These are phyloP conservation scores for Mythimna ferrago DNA, from an alignment of 2,888 invertebrate genomes.

Conservation along the genomic window DNA sequence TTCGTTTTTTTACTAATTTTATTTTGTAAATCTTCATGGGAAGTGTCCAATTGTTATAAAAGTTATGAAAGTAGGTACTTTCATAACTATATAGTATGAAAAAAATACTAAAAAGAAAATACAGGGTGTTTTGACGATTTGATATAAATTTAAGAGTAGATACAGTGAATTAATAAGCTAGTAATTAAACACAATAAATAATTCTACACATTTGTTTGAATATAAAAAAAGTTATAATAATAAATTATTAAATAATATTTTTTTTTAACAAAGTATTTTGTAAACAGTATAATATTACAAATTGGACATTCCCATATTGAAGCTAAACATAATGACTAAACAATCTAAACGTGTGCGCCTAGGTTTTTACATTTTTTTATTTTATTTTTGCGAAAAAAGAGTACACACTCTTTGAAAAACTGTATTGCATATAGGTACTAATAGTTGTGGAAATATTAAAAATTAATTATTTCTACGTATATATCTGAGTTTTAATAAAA, in stretches of 20 bases:
- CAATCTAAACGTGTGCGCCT: constrained; percentile 72
- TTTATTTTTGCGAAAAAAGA: constrained; percentile 64
- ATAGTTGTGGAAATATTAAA: constrained; percentile 66
- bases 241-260: background rate
- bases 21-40: constrained; percentile 69
- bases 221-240: background rate
- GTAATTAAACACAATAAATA: background rate
- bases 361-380: constrained; percentile 61
- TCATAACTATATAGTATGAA: background rate
- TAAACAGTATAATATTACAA: constrained; percentile 27
- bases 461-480: constrained; percentile 69
- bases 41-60: constrained; percentile 73
- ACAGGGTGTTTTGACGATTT: background rate
- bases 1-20: constrained; percentile 61
- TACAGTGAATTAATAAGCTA: background rate
- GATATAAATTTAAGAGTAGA: constrained; percentile 8
- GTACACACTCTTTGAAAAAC: constrained; percentile 64
- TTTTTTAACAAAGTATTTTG: background rate
- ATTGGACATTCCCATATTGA: constrained; percentile 65
- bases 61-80: background rate
- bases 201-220: background rate
- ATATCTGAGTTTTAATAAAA: constrained; percentile 67
- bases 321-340: constrained; percentile 67
- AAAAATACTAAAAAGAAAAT: background rate
- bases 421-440: constrained; percentile 64